Evolutionary conservation across 2,113 vertebrate genomes (phyloP), one percentile per base, ranked within the genome.

Genomic region (Haemorhous mexicanus): DNA sequence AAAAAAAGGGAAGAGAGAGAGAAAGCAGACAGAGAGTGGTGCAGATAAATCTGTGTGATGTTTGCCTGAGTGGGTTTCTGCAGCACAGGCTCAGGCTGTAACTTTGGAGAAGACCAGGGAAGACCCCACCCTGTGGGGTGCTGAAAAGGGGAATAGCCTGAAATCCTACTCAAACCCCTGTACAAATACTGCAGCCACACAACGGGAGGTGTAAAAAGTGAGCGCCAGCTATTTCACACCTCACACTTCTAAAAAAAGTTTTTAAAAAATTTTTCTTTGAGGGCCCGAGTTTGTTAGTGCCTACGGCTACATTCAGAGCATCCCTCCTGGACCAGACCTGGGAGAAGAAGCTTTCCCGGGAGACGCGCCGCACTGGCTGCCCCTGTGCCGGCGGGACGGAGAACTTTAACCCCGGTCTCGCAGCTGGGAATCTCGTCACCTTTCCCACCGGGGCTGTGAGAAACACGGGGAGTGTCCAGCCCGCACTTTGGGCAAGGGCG

Each of bases 401-500:
- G 7, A 62, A 26, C 10, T 24, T 7, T 2, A 2, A 6, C 72
- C 22, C 47, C 1, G 23, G n/a, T 4, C 41, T 37, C 16, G 52
- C 77, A 74, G 52, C 59, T 74, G 77, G 19, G 16, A 67, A 68
- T 20, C 39, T 11, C 62, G 87, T 82, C 78, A 82, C 53, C 62
- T 68, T 76, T 83, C 87, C 79, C 79, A 55, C 24, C 16, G 56
- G 18, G 26, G 20, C 50, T 17, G 52, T 1, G 32, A 52, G 58
- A 67, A 58, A 28, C 41, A 5, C 2, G 4, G n/a, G 27, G 52
- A 52, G 22, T 6, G 39, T 16, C 32, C 91, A 33, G 30, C 27
- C 24, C 3, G 7, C 24, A 3, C 23, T 41, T 13, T 0, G 59
- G 5, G 8, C 12, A 13, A 9, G 7, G 16, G 33, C 5, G 1